Conservation (phyloP, 1,140 invertebrate species). For the Venturia canescens region DNA sequence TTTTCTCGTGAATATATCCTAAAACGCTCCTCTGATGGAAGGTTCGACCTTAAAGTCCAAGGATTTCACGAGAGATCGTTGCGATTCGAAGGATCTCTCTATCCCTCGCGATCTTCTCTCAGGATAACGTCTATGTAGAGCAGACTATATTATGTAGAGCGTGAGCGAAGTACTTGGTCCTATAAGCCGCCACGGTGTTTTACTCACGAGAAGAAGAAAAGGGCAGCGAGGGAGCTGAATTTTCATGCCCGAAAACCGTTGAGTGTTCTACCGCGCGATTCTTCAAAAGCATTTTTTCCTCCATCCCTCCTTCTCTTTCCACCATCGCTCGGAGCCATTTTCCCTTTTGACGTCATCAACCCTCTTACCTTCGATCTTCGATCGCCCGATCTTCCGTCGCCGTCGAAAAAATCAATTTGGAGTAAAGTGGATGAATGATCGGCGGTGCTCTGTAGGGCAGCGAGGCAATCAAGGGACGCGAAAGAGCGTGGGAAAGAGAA, state of each 20-base stretch:
- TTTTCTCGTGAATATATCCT: not conserved
- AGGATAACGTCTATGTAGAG: conserved; percentile 54
- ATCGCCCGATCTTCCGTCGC: not conserved
- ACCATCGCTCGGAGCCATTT: not conserved
- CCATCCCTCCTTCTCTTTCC: not conserved
- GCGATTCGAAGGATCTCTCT: conserved; percentile 43
- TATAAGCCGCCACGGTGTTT: not conserved
- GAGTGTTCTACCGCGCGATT: conserved; percentile 19
- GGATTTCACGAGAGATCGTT: conserved; percentile 42
- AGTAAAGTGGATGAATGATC: not conserved
- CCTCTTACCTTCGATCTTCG: not conserved
- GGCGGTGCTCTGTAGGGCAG: too few relatives aligned
- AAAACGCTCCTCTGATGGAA: conserved; percentile 35
- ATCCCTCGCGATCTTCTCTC: conserved; percentile 29
- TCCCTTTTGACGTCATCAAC: not conserved
- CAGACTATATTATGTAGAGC: conserved; percentile 31
- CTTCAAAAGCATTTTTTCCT: conserved; percentile 41
- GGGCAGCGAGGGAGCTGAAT: not conserved
- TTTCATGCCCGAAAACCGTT: conserved; percentile 32
- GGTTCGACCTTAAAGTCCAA: conserved; percentile 34
- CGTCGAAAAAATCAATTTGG: not conserved
- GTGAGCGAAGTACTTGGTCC: not conserved
- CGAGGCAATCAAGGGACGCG: too few relatives aligned
- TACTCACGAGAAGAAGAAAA: conserved; percentile 8
- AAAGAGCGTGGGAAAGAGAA: not conserved